Conservation (phyloP, 2,888 invertebrate species). For the Limnephilus rhombicus region DNA sequence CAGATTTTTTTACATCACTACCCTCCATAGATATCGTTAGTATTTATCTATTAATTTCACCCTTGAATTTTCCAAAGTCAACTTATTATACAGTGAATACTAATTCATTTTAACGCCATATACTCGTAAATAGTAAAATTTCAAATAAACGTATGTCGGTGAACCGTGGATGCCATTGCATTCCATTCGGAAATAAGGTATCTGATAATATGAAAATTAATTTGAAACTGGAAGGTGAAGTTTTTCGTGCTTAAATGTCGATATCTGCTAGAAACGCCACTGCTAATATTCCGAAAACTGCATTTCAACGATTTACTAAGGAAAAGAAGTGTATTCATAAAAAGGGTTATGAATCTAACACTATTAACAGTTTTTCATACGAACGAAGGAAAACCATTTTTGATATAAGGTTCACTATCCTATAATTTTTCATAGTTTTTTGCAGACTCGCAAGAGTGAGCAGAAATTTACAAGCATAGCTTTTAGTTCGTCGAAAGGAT, state of each 20-base stretch:
- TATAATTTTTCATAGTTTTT: constrained; percentile 33
- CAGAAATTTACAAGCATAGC: background rate
- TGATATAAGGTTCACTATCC: background rate
- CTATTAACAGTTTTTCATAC: background rate
- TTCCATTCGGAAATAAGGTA: background rate
- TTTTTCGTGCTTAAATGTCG: background rate
- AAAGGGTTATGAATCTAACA: background rate
- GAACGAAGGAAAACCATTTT: background rate
- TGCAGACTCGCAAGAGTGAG: constrained; percentile 17
- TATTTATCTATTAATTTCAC: too few species aligned
- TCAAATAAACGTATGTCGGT: background rate
- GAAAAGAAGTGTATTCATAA: background rate
- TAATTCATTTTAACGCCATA: too few species aligned
- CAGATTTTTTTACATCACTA: too few species aligned
- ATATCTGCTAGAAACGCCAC: background rate
- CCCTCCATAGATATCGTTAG: too few species aligned
- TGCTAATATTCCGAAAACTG: background rate
- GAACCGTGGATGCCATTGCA: background rate
- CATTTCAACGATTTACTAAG: background rate
- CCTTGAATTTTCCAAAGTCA: too few species aligned
- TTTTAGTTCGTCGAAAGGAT: background rate
- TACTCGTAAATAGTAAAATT: background rate
- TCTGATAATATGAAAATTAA: background rate
- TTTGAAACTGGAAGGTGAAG: too few species aligned
- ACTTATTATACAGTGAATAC: too few species aligned